Evolutionary conservation across 1,140 invertebrate species (phyloP).

Genomic region (Bombus waltoni): DNA sequence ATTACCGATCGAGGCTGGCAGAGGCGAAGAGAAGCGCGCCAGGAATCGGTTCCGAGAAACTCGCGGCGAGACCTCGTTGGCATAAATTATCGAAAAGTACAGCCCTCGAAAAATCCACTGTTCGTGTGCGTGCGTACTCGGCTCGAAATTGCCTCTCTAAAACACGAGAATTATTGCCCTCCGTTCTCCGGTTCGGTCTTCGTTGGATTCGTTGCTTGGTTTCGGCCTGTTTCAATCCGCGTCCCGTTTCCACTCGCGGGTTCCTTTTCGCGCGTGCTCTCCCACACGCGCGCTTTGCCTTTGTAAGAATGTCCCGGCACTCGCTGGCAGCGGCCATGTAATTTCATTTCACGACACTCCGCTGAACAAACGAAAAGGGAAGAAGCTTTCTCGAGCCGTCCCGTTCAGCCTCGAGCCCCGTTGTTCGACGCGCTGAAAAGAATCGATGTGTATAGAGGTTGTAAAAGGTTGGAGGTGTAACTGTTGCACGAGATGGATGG

Average conservation of each 20-base stretch:
- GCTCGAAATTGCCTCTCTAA: slow-evolving; percentile 65
- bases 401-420: background rate
- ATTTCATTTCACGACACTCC: slow-evolving; percentile 30
- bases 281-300: background rate
- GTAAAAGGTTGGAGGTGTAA: background rate
- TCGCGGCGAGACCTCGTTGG: slow-evolving; percentile 48
- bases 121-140: slow-evolving; percentile 48
- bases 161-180: slow-evolving; percentile 68
- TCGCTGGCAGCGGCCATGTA: background rate
- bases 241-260: background rate
- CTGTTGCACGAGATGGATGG: background rate
- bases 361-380: slow-evolving; percentile 25
- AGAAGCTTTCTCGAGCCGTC: background rate
- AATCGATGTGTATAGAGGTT: background rate
- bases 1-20: slow-evolving; percentile 31
- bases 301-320: slow-evolving; percentile 4
- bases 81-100: slow-evolving; percentile 69
- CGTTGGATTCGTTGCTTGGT: slow-evolving; percentile 2
- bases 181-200: slow-evolving; percentile 5
- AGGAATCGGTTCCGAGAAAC: slow-evolving; percentile 54
- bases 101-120: slow-evolving; percentile 60
- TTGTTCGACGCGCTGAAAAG: background rate
- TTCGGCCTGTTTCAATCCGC: background rate
- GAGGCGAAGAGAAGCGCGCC: background rate
- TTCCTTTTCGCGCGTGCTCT: background rate